phyloP scores from a whole-genome alignment of 2,888 invertebrate genomes.

The Leucania comma region DNA sequence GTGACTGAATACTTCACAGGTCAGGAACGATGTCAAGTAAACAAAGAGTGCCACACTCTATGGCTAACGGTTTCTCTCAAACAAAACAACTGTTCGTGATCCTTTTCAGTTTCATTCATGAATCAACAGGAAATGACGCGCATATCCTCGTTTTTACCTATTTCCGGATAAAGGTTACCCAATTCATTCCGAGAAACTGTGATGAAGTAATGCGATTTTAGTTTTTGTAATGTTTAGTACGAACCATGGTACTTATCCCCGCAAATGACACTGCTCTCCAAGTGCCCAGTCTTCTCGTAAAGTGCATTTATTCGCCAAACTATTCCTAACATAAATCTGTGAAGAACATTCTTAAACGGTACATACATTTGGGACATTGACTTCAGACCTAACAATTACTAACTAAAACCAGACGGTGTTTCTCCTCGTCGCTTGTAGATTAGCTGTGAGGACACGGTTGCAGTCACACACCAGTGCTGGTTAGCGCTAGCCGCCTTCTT shows the following conservation, averaged over 20 bases:
- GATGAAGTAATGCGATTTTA: no score
- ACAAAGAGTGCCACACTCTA: not conserved
- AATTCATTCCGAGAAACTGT: constrained; percentile 1
- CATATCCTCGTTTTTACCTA: not conserved
- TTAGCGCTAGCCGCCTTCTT: not conserved
- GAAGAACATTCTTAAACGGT: not conserved
- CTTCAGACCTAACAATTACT: not conserved
- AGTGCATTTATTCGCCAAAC: not conserved
- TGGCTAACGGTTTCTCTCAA: not conserved
- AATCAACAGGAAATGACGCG: constrained; percentile 21
- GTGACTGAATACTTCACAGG: constrained; percentile 4
- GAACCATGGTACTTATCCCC: no score
- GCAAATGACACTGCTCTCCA: not conserved
- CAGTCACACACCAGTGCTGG: not conserved
- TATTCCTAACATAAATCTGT: not conserved
- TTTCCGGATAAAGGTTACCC: constrained; percentile 10
- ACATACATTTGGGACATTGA: not conserved
- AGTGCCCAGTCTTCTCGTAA: no score
- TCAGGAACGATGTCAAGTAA: constrained; percentile 13
- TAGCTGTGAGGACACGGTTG: not conserved
- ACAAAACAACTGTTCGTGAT: constrained; percentile 2
- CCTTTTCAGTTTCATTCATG: constrained; percentile 4
- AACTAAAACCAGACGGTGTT: not conserved
- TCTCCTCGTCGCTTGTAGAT: not conserved
- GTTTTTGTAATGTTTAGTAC: not conserved